Percentiles rank a stretch among this genome's conserved stretches.
phyloP scores from a whole-genome alignment of 1,140 invertebrate genomes.

The Atopsyche davidsoni region DNA sequence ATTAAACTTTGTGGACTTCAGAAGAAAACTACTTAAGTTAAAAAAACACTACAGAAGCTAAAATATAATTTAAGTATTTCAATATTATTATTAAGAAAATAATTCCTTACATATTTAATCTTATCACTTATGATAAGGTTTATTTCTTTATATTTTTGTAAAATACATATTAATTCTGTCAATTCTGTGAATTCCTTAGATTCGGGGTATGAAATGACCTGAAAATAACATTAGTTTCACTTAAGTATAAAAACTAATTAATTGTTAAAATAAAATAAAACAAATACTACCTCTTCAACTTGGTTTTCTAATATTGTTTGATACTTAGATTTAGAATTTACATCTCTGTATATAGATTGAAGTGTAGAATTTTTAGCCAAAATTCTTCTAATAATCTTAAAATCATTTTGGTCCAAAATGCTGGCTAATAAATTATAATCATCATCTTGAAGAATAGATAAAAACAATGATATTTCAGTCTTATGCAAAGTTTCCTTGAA shows the following conservation, averaged over 20 bases:
- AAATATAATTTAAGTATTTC: too few relatives aligned
- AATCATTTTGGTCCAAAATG: slow-evolving; percentile 8
- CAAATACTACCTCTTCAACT: slow-evolving; percentile 16
- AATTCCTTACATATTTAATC: slow-evolving; percentile 36
- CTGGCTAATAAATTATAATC: slow-evolving; percentile 3
- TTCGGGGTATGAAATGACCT: slow-evolving; percentile 9
- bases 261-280: slow-evolving; percentile 5
- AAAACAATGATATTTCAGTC: slow-evolving; percentile 39
- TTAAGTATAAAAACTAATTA: too few relatives aligned
- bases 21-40: neutral
- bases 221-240: slow-evolving; percentile 4
- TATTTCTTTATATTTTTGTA: slow-evolving; percentile 1
- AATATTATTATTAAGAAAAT: too few relatives aligned
- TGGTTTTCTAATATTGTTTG: slow-evolving; percentile 17
- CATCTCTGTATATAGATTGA: neutral
- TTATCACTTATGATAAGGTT: slow-evolving; percentile 31
- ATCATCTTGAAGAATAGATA: slow-evolving; percentile 11
- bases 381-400: slow-evolving; percentile 13
- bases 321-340: slow-evolving; percentile 1
- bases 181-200: slow-evolving; percentile 8
- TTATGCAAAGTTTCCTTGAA: slow-evolving; percentile 42
- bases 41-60: too few relatives aligned
- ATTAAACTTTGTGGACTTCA: too few relatives aligned
- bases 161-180: slow-evolving; percentile 8
- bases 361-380: slow-evolving; percentile 3